phyloP scores from a whole-genome alignment of 2,888 invertebrate species.

The Ophion ellenae region DNA sequence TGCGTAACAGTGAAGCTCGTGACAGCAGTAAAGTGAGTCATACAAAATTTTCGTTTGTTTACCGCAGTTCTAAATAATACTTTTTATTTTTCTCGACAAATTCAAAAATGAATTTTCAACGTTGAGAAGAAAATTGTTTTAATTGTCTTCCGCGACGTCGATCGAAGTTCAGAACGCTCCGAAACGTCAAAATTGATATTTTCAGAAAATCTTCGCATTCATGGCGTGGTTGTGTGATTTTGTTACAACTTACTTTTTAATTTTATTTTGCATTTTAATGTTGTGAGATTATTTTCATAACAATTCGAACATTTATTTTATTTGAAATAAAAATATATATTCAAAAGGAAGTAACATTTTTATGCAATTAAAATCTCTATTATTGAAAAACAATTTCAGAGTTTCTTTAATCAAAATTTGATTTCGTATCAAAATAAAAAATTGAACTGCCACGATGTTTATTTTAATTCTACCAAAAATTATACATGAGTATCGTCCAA shows the following conservation, averaged over 20 bases:
- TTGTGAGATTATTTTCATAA: not conserved
- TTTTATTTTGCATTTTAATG: not conserved
- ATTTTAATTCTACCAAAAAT: not conserved
- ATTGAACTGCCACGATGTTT: not conserved
- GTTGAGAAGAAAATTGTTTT: no score
- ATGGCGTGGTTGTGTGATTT: not conserved
- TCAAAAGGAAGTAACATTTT: not conserved
- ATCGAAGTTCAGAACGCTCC: no score
- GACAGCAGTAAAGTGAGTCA: not conserved
- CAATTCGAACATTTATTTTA: not conserved
- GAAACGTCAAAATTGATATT: no score
- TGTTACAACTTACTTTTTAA: not conserved
- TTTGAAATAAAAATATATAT: not conserved
- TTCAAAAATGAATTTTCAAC: no score
- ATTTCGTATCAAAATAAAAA: no score
- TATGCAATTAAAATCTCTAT: not conserved
- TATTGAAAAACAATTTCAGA: not conserved
- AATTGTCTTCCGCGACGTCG: no score
- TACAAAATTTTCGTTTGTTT: no score
- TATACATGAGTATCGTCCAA: not conserved
- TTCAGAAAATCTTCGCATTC: no score
- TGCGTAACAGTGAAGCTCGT: not conserved
- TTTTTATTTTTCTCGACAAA: no score
- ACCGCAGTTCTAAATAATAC: no score
- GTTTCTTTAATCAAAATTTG: no score